Conservation (phyloP, 2,888 invertebrate genomes). For the Microdon myrmicae region DNA sequence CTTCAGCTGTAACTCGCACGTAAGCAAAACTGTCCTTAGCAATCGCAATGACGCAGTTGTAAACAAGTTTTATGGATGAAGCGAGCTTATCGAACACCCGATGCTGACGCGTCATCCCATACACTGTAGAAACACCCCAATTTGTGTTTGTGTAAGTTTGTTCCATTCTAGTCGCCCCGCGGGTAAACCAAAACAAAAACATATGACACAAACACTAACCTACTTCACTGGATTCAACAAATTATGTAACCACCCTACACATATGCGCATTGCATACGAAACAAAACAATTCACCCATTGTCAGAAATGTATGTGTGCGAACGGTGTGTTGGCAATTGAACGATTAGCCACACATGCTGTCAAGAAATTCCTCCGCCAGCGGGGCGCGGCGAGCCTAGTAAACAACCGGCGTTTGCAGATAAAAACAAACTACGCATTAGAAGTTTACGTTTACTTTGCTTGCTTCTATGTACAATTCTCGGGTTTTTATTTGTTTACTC, state of each 20-base stretch:
- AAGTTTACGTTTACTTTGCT: slow-evolving; percentile 4
- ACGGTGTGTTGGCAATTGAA: neutral
- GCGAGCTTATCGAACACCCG: too few relatives aligned
- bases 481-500: too few relatives aligned
- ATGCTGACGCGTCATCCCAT: too few relatives aligned
- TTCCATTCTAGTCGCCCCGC: too few relatives aligned
- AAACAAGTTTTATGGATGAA: too few relatives aligned
- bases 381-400: slow-evolving; percentile 10
- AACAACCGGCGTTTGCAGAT: slow-evolving; percentile 46
- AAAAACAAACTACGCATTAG: slow-evolving; percentile 49
- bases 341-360: too few relatives aligned
- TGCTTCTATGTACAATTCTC: slow-evolving; percentile 10
- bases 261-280: slow-evolving; percentile 17
- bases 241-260: slow-evolving; percentile 9
- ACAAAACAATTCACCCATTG: slow-evolving; percentile 35
- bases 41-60: too few relatives aligned
- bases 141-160: too few relatives aligned
- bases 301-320: neutral
- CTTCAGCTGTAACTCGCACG: too few relatives aligned
- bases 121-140: too few relatives aligned
- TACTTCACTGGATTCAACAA: slow-evolving; percentile 42
- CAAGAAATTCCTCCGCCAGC: too few relatives aligned
- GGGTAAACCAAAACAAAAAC: slow-evolving; percentile 37
- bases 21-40: too few relatives aligned
- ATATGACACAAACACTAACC: slow-evolving; percentile 47